Base-by-base conservation (phyloP, 2,888 invertebrate species). In the Cryptophagus acutangulus region DNA sequence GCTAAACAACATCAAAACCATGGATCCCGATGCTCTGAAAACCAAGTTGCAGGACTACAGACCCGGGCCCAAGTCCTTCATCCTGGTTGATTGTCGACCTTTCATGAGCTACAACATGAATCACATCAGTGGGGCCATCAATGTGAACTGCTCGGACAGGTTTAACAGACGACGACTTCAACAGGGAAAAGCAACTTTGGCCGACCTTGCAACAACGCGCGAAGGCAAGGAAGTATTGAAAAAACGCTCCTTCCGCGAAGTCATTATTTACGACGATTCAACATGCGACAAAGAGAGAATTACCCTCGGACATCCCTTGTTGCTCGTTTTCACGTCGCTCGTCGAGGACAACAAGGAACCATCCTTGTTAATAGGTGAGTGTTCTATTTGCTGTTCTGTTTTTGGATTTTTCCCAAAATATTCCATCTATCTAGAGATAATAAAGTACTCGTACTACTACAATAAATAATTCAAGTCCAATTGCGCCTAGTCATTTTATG, bases 101-200 rank as follows among this genome's bases (percentile, higher is more conserved):
- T 84, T 84, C 64, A 75, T 83, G 49, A 76, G 79, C 41, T 84
- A 78, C 70, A 83, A 84, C 63, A 73, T 77, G 48, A 77, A 77
- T 61, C 84, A 84, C 66, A 77, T 84, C 48, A 70, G 73, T 41
- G 82, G 81, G 25, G 78, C 81, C 15, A 75, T 81, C 57, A 84
- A 84, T 66, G 76, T 84, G 46, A 82, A 82, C 64, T 84, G 83
- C 60, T 76, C 80, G 20, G 83, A 84, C 62, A 72, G 82, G 33
- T 79, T 82, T 63, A 82, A 81, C 61, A 72, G 81, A 42, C 72
- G 79, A 48, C 69, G 84, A 17, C 67, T 84, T 47, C 80, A 81
- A 58, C 75, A 78, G 57, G 81, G 82, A 8, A 79, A 80, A 56
- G 80, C 80, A 6, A 74, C 74, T 2, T 64, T 83, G 14, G 76